Base-by-base conservation (phyloP, 2,797 vertebrate genomes). In the Myripristis murdjan region DNA sequence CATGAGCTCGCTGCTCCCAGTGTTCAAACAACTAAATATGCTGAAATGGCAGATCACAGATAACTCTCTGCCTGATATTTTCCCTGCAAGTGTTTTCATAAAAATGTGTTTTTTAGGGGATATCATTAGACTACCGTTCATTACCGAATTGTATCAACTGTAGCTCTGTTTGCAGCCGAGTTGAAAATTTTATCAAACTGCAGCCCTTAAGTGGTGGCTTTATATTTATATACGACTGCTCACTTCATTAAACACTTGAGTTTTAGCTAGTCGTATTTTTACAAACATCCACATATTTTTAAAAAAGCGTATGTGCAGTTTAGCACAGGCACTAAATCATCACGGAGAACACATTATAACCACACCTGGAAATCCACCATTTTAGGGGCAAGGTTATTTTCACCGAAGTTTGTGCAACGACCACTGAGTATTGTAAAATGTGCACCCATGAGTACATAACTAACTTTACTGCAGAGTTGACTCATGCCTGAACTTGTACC, bases 11-110 rank as follows among this genome's bases (percentile, higher is more conserved):
- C 84, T 73, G 76, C 80, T 85, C 62, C 65, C 75, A 82, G 75
- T 80, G 84, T 90, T 92, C 89, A 81, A 91, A 90, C 81, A 88
- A 63, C 66, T 75, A 66, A 85, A 82, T 82, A 65, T 90, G 90
- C 90, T 90, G 89, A 91, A 90, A 89, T 76, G 79, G 88, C 87
- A 90, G 90, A 91, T 93, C 70, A 46, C 73, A 82, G 80, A 92
- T 91, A 84, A 84, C 64, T 70, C 69, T 37, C 54, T 47, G 22
- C 54, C 47, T 76, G 69, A 72, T 89, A 73, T 79, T 79, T 79
- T 75, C 53, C 68, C 79, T 74, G 66, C 63, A 70, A 58, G 48
- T 18, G 14, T 18, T 79, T 83, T 77, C 48, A 66, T 57, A 44
- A 82, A 70, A 66, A 58, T 57, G 14, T 70, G 58, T 60, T 82